phyloP scores from a whole-genome alignment of 2,888 invertebrate genomes.

The Rhimphoctona megacephalus region DNA sequence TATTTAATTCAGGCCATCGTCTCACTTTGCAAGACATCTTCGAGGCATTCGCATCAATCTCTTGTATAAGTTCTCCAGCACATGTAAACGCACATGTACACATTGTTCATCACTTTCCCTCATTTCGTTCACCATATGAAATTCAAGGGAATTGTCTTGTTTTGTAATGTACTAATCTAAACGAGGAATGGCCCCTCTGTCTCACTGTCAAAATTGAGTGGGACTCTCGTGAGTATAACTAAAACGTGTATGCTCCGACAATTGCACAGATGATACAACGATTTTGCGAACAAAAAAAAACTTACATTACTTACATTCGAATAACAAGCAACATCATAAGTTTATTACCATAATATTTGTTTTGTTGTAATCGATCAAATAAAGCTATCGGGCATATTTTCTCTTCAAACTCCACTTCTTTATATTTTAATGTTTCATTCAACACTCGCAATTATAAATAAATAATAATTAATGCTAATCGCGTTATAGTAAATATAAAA shows the following conservation, averaged over 20 bases:
- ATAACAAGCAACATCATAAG: too few relatives aligned
- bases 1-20: slow-evolving; percentile 71
- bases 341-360: too few relatives aligned
- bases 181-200: slow-evolving; percentile 13
- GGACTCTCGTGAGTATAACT: background rate
- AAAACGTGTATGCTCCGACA: background rate
- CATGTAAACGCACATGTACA: background rate
- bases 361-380: too few relatives aligned
- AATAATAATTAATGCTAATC: background rate
- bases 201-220: background rate
- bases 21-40: slow-evolving; percentile 36
- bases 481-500: background rate
- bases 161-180: background rate
- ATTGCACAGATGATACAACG: too few relatives aligned
- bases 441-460: too few relatives aligned
- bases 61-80: slow-evolving; percentile 65
- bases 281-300: too few relatives aligned
- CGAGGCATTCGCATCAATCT: slow-evolving; percentile 58
- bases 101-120: background rate
- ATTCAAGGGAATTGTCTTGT: slow-evolving; percentile 44
- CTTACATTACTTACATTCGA: too few relatives aligned
- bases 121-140: slow-evolving; percentile 27
- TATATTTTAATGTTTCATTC: background rate
- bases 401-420: background rate
- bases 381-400: background rate